Base-by-base conservation (phyloP, 2,888 invertebrate species). In the Chydorus sphaericus region DNA sequence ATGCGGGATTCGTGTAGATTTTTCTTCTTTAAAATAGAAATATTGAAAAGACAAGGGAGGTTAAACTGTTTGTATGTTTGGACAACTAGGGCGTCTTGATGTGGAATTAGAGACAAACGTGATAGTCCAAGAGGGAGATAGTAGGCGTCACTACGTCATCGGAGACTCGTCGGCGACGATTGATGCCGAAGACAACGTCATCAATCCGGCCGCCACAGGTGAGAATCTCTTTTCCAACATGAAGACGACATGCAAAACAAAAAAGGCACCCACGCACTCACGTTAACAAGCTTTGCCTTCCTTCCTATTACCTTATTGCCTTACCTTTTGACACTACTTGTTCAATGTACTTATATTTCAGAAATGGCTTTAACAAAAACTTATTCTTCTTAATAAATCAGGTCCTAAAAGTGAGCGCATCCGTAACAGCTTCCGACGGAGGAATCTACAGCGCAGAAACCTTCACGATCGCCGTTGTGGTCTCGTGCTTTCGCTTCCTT, bases 361-460 rank as follows among this genome's bases (percentile, higher is more conserved):
- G 18, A 39, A 23, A 39, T 23, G 39, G n/a, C n/a, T 8, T 20
- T 7, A 38, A 39, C 18, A 39, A 14, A 39, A 39, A 39, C n/a
- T 39, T 26, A 48, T 26, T 4, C 5, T 49, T 20, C 28, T n/a
- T n/a, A n/a, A n/a, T n/a, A n/a, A n/a, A n/a, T n/a, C n/a, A n/a
- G n/a, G n/a, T n/a, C n/a, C n/a, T n/a, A n/a, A n/a, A n/a, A 48
- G 48, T 48, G 4, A 44, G 48, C 33, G 52, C 55, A 1, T 55
- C 48, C 18, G 30, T 11, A 8, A 3, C 28, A 7, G 79, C 78
- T 18, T 39, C 50, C n/a, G 14, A 44, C 5, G 29, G 36, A 5
- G 53, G 48, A 20, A 44, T 39, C 28, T 59, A 51, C 39, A 48
- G 50, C 1, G 57, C 49, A 5, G 57, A 54, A 31, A 57, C 57